Evolutionary conservation across 23 tunicate genomes (phyloP).

Genomic region (Trididemnum miniatum): DNA sequence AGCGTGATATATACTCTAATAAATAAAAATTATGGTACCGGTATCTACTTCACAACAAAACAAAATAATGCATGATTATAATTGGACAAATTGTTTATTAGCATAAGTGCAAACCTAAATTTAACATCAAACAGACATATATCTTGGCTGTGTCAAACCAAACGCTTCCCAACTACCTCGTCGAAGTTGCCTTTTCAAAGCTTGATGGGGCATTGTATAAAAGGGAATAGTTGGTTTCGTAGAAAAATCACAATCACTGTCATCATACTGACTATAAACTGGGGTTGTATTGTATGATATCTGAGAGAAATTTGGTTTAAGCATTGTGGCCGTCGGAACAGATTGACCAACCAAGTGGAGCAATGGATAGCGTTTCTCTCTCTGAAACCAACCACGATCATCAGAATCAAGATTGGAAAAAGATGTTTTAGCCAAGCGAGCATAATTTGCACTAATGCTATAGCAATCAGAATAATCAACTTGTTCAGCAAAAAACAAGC

Average conservation of each 20-base stretch:
- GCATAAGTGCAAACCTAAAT: too few relatives aligned
- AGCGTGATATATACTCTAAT: too few relatives aligned
- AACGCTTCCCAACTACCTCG: constrained; percentile 57
- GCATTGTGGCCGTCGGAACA: constrained; percentile 59
- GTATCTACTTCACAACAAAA: too few relatives aligned
- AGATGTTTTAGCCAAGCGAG: constrained; percentile 52
- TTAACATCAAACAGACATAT: constrained; percentile 78
- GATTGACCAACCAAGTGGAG: constrained; percentile 42
- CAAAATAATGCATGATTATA: too few relatives aligned
- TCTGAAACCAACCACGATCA: constrained; percentile 18
- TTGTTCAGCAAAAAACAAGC: constrained; percentile 29
- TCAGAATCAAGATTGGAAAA: constrained; percentile 37
- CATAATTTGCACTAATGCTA: constrained; percentile 41
- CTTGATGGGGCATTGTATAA: constrained; percentile 89
- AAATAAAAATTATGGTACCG: too few relatives aligned
- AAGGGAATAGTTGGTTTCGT: constrained; percentile 67
- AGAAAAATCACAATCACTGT: constrained; percentile 18
- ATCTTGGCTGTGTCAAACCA: constrained; percentile 58
- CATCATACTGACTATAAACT: constrained; percentile 35
- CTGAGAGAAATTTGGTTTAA: constrained; percentile 16
- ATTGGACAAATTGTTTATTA: too few relatives aligned
- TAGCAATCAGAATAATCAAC: constrained; percentile 16
- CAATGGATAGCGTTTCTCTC: constrained; percentile 56
- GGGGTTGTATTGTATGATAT: constrained; percentile 44
- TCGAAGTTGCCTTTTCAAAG: constrained; percentile 32